Base-by-base conservation (phyloP, 2,797 vertebrate species). In the Pangasius macronema region DNA sequence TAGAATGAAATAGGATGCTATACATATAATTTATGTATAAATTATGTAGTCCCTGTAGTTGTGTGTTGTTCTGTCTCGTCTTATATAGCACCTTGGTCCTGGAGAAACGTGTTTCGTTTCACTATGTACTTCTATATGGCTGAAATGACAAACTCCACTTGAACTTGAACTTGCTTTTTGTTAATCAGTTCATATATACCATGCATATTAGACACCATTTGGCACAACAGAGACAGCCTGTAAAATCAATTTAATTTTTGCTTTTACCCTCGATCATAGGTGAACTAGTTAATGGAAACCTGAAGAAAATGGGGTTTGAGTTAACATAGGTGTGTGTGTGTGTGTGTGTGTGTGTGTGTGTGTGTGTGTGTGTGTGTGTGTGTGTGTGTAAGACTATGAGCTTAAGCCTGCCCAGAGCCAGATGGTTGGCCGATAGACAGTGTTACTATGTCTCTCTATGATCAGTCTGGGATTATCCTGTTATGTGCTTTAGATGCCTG, bases 391-490 rank as follows among this genome's bases (percentile, higher is more conserved):
- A 84, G 63, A 77, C 73, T 49, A 36, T 46, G 85, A 77, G 87
- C 81, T 85, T 75, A 83, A 88, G 81, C 42, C 84, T 86, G 91
- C 85, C 89, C 86, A 65, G 77, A 57, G 87, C 91, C 88, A 75
- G 88, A 81, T 85, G 55, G 88, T 86, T 82, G 75, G 89, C 55
- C 3, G 53, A 14, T 63, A 63, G 57, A 42, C 79, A 63, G 57
- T 88, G 85, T 87, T 87, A 90, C 86, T 88, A 86, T 30, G 30
- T 90, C 89, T 83, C 87, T 67, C 79, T 87, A n/a, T 82, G 79
- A 63, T 82, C 88, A 75, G 65, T 79, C 80, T 85, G 79, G 87
- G 90, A 92, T 92, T 90, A 92, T 91, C 63, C 85, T 51, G 46
- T 85, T 77, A 87, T 82, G 55, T 88, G 89, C 88, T 89, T 89